phyloP scores from a whole-genome alignment of 2,797 vertebrate species.

The Hypotaenidia philippensis region DNA sequence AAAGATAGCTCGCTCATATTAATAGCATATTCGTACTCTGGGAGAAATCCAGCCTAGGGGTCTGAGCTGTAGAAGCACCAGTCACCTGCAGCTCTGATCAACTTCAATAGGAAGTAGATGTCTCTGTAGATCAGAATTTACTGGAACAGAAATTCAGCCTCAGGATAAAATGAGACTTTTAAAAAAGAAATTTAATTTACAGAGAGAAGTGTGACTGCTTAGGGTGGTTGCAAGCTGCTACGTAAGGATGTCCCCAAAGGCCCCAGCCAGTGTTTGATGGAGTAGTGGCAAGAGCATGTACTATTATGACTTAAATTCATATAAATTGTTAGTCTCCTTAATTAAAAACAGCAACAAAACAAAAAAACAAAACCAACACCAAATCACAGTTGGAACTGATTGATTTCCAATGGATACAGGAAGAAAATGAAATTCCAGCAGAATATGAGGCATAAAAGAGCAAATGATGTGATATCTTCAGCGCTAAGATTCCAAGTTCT shows the following conservation, averaged over 20 bases:
- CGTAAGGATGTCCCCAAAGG: neutral
- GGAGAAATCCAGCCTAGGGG: constrained; percentile 52
- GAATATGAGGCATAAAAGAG: neutral
- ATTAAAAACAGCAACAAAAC: neutral
- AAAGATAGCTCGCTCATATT: constrained; percentile 3
- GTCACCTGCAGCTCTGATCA: constrained; percentile 62
- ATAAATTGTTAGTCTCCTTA: neutral
- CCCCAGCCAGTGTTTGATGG: neutral
- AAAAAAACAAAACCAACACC: neutral
- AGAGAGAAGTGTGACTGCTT: constrained; percentile 32
- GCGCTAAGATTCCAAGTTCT: neutral
- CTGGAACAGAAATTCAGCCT: constrained; percentile 53
- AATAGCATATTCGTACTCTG: constrained; percentile 20
- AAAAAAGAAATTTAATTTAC: constrained; percentile 44
- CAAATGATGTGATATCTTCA: neutral
- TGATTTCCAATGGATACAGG: neutral
- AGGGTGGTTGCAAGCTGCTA: neutral
- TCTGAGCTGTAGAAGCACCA: neutral
- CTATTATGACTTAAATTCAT: neutral
- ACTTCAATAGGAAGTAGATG: constrained; percentile 47
- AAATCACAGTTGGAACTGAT: neutral
- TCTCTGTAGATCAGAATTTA: constrained; percentile 65
- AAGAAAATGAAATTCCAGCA: neutral
- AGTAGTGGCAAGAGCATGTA: neutral
- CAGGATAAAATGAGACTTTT: constrained; percentile 43